phyloP scores from a whole-genome alignment of 2,113 vertebrate genomes.

The Poecile atricapillus region DNA sequence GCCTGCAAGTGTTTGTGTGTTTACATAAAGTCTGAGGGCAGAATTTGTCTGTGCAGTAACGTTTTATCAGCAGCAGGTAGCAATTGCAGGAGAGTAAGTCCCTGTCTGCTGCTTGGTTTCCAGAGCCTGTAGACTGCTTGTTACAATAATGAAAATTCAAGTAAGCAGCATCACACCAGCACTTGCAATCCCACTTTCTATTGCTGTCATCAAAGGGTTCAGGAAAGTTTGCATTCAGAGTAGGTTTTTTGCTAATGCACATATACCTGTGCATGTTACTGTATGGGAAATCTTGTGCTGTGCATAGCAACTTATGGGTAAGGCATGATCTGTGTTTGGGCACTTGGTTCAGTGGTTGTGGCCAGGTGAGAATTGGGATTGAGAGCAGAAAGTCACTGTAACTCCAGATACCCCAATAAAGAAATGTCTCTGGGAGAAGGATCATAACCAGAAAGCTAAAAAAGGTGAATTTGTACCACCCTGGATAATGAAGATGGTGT shows the following conservation, averaged over 20 bases:
- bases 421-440: background rate
- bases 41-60: background rate
- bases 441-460: background rate
- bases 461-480: background rate
- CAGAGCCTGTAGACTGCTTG: background rate
- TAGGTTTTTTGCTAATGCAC: background rate
- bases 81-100: background rate
- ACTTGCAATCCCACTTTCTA: slow-evolving; percentile 48
- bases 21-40: background rate
- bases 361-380: background rate
- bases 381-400: background rate
- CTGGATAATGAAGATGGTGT: background rate
- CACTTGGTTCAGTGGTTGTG: accelerated
- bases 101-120: background rate
- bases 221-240: slow-evolving; percentile 43
- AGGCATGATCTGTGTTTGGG: background rate
- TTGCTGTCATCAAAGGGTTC: slow-evolving; percentile 53
- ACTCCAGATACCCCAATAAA: background rate
- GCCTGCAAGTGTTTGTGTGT: background rate
- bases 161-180: background rate
- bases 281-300: background rate
- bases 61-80: background rate
- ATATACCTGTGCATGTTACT: background rate
- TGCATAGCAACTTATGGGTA: background rate
- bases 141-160: slow-evolving; percentile 25